Conservation (phyloP, 2,797 vertebrate genomes). For the Lagodon rhomboides region DNA sequence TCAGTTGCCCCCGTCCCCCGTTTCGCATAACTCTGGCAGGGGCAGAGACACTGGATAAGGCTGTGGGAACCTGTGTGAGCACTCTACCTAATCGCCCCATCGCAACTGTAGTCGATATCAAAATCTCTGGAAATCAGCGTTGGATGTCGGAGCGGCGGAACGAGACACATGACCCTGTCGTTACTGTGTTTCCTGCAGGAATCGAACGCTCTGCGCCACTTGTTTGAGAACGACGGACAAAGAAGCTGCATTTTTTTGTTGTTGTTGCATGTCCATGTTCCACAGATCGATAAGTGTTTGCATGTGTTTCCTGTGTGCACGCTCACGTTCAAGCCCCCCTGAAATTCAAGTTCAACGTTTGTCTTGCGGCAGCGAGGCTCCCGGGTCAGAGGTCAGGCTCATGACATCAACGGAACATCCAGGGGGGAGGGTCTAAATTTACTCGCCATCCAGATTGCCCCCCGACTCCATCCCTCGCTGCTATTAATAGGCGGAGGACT, state of each 20-base stretch:
- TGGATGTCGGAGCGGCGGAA: neutral
- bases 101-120: constrained; percentile 35
- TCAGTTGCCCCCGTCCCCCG: constrained; percentile 74
- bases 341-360: constrained; percentile 75
- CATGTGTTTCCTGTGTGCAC: constrained; percentile 9
- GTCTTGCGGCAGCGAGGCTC: constrained; percentile 65
- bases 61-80: constrained; percentile 75
- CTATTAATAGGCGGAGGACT: constrained; percentile 84
- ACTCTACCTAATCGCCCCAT: constrained; percentile 51
- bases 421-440: constrained; percentile 81
- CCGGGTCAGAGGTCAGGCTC: constrained; percentile 80
- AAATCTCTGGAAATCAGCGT: constrained; percentile 39
- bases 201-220: neutral
- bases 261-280: neutral
- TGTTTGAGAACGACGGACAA: constrained; percentile 2
- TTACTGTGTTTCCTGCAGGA: constrained; percentile 1
- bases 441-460: constrained; percentile 73
- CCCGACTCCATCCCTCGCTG: constrained; percentile 65
- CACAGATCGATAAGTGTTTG: neutral
- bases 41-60: constrained; percentile 80
- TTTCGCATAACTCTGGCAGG: constrained; percentile 81
- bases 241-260: constrained; percentile 1
- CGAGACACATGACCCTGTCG: neutral
- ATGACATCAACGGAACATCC: constrained; percentile 82
- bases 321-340: neutral